Conservation (phyloP, 2,113 vertebrate species). For the Gavialis gangeticus region DNA sequence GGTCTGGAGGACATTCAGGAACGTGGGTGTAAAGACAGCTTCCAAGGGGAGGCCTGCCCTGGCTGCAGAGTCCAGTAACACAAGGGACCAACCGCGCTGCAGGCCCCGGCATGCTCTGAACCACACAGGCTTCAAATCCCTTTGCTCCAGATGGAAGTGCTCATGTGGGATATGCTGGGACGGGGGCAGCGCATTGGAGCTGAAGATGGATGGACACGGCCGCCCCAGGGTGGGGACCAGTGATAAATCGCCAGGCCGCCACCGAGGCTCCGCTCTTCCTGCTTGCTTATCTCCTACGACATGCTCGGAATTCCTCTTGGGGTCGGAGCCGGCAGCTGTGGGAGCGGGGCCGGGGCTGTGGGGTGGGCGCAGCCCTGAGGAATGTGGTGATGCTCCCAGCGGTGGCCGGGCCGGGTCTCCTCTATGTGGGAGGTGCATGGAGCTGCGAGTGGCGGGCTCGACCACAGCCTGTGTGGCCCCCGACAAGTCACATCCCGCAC, state of each 20-base stretch:
- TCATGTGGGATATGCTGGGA: neutral
- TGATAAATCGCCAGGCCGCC: slow-evolving; percentile 50
- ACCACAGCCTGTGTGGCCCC: slow-evolving; percentile 36
- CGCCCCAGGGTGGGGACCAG: slow-evolving; percentile 1
- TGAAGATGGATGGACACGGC: neutral
- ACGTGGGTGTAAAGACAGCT: neutral
- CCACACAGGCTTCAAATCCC: neutral
- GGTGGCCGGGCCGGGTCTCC: neutral
- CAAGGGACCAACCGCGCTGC: neutral
- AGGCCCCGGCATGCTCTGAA: neutral
- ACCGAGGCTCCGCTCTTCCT: slow-evolving; percentile 59
- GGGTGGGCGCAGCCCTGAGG: slow-evolving; percentile 49
- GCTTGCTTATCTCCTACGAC: slow-evolving; percentile 58
- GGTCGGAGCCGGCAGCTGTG: slow-evolving; percentile 64
- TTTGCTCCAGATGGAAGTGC: neutral
- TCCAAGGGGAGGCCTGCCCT: neutral
- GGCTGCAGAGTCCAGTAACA: too few species aligned
- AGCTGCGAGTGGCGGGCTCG: slow-evolving; percentile 13
- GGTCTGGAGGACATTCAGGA: neutral
- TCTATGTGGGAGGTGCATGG: slow-evolving; percentile 50
- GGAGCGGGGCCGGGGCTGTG: slow-evolving; percentile 67
- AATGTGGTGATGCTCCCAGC: slow-evolving; percentile 60
- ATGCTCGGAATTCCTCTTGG: slow-evolving; percentile 61
- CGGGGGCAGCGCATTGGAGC: neutral
- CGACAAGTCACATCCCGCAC: neutral